Evolutionary conservation across 2,888 invertebrate species (phyloP).

Genomic region (Drosophila koepferae): DNA sequence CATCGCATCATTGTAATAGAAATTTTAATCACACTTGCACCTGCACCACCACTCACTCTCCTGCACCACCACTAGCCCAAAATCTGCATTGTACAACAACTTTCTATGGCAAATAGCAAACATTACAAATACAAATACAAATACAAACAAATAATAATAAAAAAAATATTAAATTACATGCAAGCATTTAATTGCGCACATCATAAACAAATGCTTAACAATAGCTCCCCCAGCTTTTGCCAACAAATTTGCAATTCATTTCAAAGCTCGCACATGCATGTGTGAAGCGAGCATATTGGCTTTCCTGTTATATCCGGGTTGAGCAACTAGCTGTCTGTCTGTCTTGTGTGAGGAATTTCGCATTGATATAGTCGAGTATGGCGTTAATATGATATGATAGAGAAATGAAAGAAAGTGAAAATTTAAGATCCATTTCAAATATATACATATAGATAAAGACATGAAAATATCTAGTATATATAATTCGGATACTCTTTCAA

Average conservation of each 20-base stretch:
- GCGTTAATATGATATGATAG: too few species aligned
- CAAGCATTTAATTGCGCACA: conserved; percentile 57
- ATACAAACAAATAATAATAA: conserved; percentile 13
- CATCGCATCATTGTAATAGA: conserved; percentile 64
- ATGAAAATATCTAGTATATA: too few species aligned
- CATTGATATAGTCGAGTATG: not conserved
- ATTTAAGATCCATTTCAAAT: too few species aligned
- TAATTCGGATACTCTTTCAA: too few species aligned
- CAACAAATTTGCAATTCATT: conserved; percentile 35
- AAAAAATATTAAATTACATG: conserved; percentile 43
- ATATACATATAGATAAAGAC: too few species aligned
- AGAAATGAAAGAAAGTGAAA: too few species aligned
- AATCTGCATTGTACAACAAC: conserved; percentile 68
- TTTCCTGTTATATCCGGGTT: not conserved
- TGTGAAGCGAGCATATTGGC: not conserved
- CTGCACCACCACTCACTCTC: conserved; percentile 6
- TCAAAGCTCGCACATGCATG: conserved; percentile 9
- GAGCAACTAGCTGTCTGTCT: not conserved
- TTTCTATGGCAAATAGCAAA: conserved; percentile 50
- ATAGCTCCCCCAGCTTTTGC: conserved; percentile 7
- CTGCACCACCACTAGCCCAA: conserved; percentile 28
- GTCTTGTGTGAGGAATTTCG: not conserved
- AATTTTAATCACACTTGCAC: conserved; percentile 57
- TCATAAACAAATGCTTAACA: conserved; percentile 51
- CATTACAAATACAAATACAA: not conserved